phyloP scores from a whole-genome alignment of 2,797 vertebrate genomes.

The Tenualosa thibaudeaui region DNA sequence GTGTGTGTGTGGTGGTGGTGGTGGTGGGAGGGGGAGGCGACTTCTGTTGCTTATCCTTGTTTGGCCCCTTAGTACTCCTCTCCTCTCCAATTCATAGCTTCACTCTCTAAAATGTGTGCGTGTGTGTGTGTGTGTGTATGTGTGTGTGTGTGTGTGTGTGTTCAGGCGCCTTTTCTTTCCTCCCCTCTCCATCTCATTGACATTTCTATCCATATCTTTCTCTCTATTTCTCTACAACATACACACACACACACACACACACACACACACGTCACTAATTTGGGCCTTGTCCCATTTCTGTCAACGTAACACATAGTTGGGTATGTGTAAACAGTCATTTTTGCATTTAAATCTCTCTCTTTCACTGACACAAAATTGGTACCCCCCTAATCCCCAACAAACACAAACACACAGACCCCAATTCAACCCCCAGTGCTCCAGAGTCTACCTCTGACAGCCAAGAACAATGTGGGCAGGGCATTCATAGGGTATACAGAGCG shows the following conservation, averaged over 20 bases:
- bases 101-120: no score
- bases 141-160: no score
- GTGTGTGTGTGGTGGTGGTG: neutral
- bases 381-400: no score
- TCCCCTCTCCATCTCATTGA: neutral
- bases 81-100: neutral
- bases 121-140: no score
- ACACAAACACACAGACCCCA: no score
- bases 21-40: no score
- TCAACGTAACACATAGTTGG: constrained; percentile 33
- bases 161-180: no score
- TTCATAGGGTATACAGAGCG: no score
- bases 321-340: neutral
- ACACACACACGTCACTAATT: neutral
- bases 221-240: neutral
- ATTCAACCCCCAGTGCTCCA: no score
- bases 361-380: neutral
- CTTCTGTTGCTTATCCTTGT: no score
- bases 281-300: constrained; percentile 42
- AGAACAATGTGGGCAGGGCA: neutral
- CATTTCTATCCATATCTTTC: neutral
- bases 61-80: no score
- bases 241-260: constrained; percentile 1
- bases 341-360: neutral
- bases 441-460: no score